Conservation (phyloP, 1,140 invertebrate species). For the Philotrypesis tridentata region DNA sequence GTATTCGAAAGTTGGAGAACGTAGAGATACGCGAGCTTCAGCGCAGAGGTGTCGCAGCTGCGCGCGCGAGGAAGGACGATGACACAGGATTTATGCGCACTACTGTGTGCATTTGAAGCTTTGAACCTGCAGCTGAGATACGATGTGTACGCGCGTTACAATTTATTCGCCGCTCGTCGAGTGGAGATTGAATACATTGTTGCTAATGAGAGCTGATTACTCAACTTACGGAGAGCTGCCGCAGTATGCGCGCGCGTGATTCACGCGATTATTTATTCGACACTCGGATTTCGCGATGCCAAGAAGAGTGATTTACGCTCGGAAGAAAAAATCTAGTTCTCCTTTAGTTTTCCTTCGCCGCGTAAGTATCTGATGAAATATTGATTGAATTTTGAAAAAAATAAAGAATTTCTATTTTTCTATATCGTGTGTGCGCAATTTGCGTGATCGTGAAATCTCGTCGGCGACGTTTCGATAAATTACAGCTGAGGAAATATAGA, state of each 20-base stretch:
- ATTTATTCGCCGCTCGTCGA: not conserved
- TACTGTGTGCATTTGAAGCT: not conserved
- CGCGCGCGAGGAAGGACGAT: not conserved
- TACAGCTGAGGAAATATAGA: too few species aligned
- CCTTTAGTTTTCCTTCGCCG: too few species aligned
- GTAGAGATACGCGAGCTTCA: not conserved
- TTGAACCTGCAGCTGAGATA: not conserved
- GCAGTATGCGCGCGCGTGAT: too few species aligned
- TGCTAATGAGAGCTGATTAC: constrained; percentile 4
- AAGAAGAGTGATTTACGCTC: too few species aligned
- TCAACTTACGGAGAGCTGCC: not conserved
- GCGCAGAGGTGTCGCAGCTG: not conserved
- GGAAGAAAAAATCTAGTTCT: too few species aligned
- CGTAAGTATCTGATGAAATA: too few species aligned
- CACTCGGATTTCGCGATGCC: too few species aligned
- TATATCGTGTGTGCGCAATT: too few species aligned
- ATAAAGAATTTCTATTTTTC: too few species aligned
- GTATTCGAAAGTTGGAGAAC: not conserved
- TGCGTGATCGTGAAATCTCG: too few species aligned
- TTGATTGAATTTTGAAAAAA: too few species aligned
- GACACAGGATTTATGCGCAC: not conserved
- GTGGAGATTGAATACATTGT: not conserved
- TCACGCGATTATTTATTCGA: not conserved
- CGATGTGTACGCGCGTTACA: not conserved
- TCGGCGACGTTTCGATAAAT: too few species aligned